These are phyloP conservation scores for Drosophila lacicola DNA, from an alignment of 2,888 invertebrate genomes.

Conservation along the genomic window DNA sequence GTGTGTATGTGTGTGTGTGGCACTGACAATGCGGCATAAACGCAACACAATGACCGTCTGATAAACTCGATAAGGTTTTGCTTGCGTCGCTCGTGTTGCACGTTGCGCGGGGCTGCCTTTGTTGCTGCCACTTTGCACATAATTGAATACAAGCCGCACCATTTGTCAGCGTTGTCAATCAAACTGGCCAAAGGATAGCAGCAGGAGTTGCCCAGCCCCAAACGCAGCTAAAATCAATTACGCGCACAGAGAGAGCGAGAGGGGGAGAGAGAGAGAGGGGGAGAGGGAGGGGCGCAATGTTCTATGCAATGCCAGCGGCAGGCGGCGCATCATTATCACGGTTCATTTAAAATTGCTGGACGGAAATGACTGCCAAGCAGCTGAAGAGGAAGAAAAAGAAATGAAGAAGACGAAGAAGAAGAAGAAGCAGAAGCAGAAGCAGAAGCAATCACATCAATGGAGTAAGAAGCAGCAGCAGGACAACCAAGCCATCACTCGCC, in stretches of 20 bases:
- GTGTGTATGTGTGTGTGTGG: conserved; percentile 9
- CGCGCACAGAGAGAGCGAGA: conserved; percentile 15
- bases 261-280: conserved; percentile 7
- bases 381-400: conserved; percentile 16
- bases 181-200: conserved; percentile 42
- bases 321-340: conserved; percentile 78
- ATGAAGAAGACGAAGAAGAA: neutral
- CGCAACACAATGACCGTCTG: conserved; percentile 62
- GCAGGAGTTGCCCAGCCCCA: conserved; percentile 25
- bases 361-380: conserved; percentile 45
- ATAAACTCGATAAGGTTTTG: conserved; percentile 66
- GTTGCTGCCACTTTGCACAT: conserved; percentile 51
- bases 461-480: conserved; percentile 10
- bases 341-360: conserved; percentile 80
- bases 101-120: conserved; percentile 37
- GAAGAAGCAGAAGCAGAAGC: conserved; percentile 21
- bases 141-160: conserved; percentile 66
- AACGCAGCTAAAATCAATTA: conserved; percentile 69
- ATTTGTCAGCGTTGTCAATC: conserved; percentile 79
- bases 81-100: conserved; percentile 21
- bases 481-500: conserved; percentile 42
- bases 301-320: conserved; percentile 56
- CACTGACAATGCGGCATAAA: conserved; percentile 59
- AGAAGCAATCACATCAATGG: neutral
- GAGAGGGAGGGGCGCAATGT: neutral